Conservation (phyloP, 2,113 vertebrate species). For the Scatophagus argus region DNA sequence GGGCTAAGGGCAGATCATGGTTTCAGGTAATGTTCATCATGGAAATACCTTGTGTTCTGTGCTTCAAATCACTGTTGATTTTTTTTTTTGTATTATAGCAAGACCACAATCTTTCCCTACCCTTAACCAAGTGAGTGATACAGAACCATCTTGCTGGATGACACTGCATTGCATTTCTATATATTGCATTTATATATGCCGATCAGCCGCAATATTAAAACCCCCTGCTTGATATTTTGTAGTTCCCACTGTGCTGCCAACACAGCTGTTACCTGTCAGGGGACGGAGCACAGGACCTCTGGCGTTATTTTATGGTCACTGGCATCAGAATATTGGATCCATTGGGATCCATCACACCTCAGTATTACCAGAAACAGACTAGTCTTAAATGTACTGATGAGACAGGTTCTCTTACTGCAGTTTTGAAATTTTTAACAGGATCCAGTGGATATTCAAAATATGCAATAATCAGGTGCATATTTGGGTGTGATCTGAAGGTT, state of each 20-base stretch:
- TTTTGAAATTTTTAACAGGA: background rate
- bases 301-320: no score
- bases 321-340: no score
- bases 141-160: background rate
- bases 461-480: background rate
- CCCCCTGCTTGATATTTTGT: no score
- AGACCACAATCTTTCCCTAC: background rate
- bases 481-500: conserved; percentile 2
- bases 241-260: no score
- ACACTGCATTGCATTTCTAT: background rate
- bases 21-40: background rate
- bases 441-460: background rate
- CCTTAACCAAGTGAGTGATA: background rate
- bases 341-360: background rate
- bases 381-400: background rate
- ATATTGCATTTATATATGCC: no score
- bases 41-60: background rate
- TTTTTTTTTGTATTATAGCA: no score
- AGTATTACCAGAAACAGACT: conserved; percentile 6
- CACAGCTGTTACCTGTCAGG: no score
- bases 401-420: conserved; percentile 8
- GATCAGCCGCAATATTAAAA: no score
- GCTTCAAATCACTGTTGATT: background rate
- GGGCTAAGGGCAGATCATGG: background rate
- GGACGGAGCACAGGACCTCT: no score